Evolutionary conservation across 2,797 vertebrate species (phyloP).

Genomic region (Xiphorhynchus erythropygius): DNA sequence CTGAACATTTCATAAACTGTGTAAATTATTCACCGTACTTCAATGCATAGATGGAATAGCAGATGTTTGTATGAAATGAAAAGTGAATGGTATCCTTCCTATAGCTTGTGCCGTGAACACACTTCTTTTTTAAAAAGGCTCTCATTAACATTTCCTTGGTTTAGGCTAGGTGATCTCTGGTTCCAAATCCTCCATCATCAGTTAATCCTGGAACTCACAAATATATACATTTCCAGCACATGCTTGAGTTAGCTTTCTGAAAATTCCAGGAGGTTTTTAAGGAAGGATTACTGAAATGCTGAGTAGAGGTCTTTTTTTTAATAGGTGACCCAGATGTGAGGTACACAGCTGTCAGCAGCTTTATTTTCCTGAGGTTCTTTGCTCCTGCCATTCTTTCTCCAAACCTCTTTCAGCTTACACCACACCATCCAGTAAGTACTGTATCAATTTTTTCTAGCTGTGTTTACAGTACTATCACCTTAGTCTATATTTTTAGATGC

Average conservation of each 20-base stretch:
- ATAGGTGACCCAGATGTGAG: conserved; percentile 94
- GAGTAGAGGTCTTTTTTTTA: not conserved
- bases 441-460: not conserved
- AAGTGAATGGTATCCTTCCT: not conserved
- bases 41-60: not conserved
- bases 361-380: conserved; percentile 98
- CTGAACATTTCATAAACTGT: not conserved
- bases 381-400: conserved; percentile 98
- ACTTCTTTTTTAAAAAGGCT: not conserved
- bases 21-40: not conserved
- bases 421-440: conserved; percentile 91
- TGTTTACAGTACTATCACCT: not conserved
- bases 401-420: conserved; percentile 94
- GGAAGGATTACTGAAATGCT: conserved; percentile 18
- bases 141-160: not conserved
- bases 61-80: not conserved
- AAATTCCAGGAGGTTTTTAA: conserved; percentile 6
- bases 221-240: not conserved
- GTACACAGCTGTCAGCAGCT: conserved; percentile 98
- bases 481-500: not conserved
- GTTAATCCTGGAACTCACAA: not conserved
- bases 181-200: not conserved
- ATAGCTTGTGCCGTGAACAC: not conserved
- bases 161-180: not conserved
- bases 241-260: not conserved